Evolutionary conservation across 2,113 vertebrate species (phyloP).

Genomic region (Morphnarchus princeps): DNA sequence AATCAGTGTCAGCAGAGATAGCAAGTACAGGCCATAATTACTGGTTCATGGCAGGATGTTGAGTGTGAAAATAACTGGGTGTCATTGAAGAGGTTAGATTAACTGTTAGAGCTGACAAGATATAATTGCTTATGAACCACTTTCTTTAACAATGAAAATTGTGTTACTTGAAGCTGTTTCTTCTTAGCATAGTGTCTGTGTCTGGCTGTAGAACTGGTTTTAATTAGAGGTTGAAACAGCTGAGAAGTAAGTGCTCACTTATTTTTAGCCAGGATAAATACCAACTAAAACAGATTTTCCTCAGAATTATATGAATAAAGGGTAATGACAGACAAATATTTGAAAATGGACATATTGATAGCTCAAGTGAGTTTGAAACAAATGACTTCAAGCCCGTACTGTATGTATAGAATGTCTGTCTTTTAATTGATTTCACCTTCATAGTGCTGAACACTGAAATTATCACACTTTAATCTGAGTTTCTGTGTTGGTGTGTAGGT

Average conservation of each 20-base stretch:
- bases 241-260: slow-evolving; percentile 9
- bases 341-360: neutral
- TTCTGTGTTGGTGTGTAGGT: neutral
- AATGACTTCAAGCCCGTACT: neutral
- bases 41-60: slow-evolving; percentile 44
- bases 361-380: neutral
- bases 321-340: slow-evolving; percentile 13
- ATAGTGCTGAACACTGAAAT: neutral
- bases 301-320: neutral
- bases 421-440: neutral
- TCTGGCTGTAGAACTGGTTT: slow-evolving; percentile 38
- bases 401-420: neutral
- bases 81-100: slow-evolving; percentile 72
- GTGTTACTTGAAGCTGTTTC: slow-evolving; percentile 31
- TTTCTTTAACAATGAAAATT: slow-evolving; percentile 50
- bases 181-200: slow-evolving; percentile 8
- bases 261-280: slow-evolving; percentile 39
- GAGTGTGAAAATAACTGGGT: slow-evolving; percentile 72
- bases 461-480: neutral
- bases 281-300: neutral
- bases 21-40: slow-evolving; percentile 58
- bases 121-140: slow-evolving; percentile 71
- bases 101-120: slow-evolving; percentile 71
- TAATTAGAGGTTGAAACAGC: slow-evolving; percentile 54
- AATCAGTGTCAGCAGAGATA: neutral